A percentile compares a stretch with the other conserved stretches of the same genome.
Conservation (phyloP, 2,797 vertebrate genomes). For the Sebastiscus albofasciatus region DNA sequence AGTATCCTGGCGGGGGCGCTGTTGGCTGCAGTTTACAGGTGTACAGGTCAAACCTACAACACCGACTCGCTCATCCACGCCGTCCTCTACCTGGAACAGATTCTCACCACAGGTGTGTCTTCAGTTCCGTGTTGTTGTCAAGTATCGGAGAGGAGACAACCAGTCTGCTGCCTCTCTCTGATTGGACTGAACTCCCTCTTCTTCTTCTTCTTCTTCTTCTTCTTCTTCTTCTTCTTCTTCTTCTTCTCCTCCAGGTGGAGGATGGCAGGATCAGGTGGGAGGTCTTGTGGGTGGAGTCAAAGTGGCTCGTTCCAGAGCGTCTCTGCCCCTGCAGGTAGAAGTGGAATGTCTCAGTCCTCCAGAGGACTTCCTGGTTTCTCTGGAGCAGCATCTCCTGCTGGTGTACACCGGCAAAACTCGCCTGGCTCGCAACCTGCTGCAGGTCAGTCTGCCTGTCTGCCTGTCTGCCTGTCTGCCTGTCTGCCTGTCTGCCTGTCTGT, state of each 20-base stretch:
- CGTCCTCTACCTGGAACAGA: conserved; percentile 93
- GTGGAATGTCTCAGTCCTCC: conserved; percentile 86
- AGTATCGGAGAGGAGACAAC: not conserved
- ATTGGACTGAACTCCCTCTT: not conserved
- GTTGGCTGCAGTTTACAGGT: conserved; percentile 88
- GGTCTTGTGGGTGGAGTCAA: conserved; percentile 93
- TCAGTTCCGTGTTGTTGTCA: not conserved
- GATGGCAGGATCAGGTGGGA: conserved; percentile 98
- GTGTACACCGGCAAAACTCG: conserved; percentile 97
- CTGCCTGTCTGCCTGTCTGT: not conserved
- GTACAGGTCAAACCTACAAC: conserved; percentile 82
- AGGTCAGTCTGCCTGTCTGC: conserved; percentile 78
- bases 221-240: not conserved
- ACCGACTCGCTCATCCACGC: conserved; percentile 89
- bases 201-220: not conserved
- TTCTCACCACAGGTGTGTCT: conserved; percentile 67
- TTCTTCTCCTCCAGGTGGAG: conserved; percentile 84
- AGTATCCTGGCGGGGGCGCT: conserved; percentile 94
- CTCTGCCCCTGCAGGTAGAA: conserved; percentile 88
- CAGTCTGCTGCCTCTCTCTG: not conserved
- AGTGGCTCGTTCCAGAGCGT: conserved; percentile 87
- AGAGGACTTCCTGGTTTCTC: conserved; percentile 78
- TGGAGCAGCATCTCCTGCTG: conserved; percentile 90
- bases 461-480: not conserved
- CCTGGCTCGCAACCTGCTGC: conserved; percentile 93